These are phyloP conservation scores for Sarcophaga variegata DNA, from an alignment of 2,888 invertebrate genomes.

Conservation along the genomic window DNA sequence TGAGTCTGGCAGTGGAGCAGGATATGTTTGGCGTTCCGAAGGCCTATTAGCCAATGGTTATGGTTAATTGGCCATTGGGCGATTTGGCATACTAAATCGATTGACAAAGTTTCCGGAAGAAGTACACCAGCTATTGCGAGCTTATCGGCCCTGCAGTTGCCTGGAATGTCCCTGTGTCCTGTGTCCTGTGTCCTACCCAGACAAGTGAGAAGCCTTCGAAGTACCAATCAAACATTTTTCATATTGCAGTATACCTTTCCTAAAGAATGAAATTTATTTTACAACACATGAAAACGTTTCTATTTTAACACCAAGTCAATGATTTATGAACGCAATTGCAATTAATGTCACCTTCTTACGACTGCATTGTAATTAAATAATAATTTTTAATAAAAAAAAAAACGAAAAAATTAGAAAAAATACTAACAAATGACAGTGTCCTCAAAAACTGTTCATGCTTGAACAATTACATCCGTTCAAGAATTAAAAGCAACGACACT, in stretches of 20 bases:
- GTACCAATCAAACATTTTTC: neutral
- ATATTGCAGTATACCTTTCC: neutral
- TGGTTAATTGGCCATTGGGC: too few species aligned
- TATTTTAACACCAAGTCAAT: slow-evolving; percentile 43
- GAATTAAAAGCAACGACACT: slow-evolving; percentile 22
- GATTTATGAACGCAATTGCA: slow-evolving; percentile 50
- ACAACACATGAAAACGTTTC: neutral
- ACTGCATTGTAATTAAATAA: slow-evolving; percentile 47
- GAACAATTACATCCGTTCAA: slow-evolving; percentile 71
- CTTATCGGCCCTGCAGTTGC: too few species aligned
- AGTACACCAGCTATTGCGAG: too few species aligned
- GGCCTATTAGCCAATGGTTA: too few species aligned
- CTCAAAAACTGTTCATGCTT: slow-evolving; percentile 74
- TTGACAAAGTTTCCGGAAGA: too few species aligned
- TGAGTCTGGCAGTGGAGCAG: too few species aligned
- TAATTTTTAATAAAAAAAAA: slow-evolving; percentile 5
- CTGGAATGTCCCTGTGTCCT: too few species aligned
- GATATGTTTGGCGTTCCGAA: too few species aligned
- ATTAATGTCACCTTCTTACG: slow-evolving; percentile 51
- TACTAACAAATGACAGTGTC: slow-evolving; percentile 62
- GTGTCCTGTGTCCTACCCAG: too few species aligned
- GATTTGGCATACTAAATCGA: too few species aligned
- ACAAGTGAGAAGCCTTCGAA: neutral
- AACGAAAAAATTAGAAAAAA: slow-evolving; percentile 21
- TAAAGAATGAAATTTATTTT: neutral